These are phyloP conservation scores for Tipula vernalis DNA, from an alignment of 2,888 invertebrate genomes.

Conservation along the genomic window DNA sequence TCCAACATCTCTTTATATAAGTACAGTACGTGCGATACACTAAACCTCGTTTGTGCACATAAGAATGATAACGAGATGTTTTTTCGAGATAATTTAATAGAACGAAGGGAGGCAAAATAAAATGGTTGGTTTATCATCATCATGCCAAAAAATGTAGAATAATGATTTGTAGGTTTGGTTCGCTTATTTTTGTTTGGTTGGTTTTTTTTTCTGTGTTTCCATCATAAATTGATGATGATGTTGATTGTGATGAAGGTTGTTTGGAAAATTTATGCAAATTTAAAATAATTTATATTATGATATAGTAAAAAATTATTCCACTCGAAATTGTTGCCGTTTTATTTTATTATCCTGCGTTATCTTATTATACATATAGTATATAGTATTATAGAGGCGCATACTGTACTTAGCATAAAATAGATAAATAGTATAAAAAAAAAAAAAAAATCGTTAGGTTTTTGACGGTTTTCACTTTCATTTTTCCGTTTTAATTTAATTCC, in stretches of 20 bases:
- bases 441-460: not conserved
- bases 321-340: not conserved
- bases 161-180: not conserved
- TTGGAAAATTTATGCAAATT: not conserved
- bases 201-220: not conserved
- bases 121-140: not conserved
- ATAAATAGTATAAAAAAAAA: not conserved
- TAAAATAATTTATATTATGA: not conserved
- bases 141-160: not conserved
- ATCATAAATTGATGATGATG: not conserved
- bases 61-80: no score
- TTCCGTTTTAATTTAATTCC: not conserved
- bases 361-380: not conserved
- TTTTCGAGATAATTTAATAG: no score
- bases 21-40: no score
- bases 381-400: not conserved
- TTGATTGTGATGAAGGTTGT: not conserved
- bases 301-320: not conserved
- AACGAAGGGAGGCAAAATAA: not conserved
- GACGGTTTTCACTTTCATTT: not conserved
- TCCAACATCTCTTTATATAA: no score
- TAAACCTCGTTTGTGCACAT: no score
- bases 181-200: not conserved
- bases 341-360: not conserved
- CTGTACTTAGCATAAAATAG: not conserved